Base-by-base conservation (phyloP, 2,113 vertebrate genomes). In the Serinus canaria region DNA sequence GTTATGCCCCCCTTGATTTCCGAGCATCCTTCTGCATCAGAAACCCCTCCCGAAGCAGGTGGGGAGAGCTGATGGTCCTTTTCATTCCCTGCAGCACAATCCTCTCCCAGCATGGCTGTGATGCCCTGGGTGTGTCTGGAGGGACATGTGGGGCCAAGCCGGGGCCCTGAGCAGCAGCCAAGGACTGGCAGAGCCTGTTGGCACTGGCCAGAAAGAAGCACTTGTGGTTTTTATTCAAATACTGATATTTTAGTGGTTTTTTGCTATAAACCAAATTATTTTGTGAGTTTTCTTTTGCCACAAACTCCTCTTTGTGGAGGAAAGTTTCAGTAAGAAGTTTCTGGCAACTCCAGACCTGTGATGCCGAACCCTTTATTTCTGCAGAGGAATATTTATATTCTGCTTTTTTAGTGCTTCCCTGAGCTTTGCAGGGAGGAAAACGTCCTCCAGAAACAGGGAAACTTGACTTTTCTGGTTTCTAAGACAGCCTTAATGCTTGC, bases 171-270 rank as follows among this genome's bases (percentile, higher is more conserved):
- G 68, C 68, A 10, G 6, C 63, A 46, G 89, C 68, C 84, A 63
- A 74, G 74, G 33, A 3, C 70, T 70, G 82, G 21, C 46, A 46
- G 44, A 73, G 73, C 81, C 84, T 3, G 0, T 11, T 4, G 30
- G 41, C 1, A 17, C 60, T 17, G 31, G 41, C 69, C 69, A 49
- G 56, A 53, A 75, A 75, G 52, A 2, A 5, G 21, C 33, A 43
- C 13, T 83, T 21, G 20, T 47, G 63, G 25, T 19, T 80, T 79
- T 53, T 46, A 24, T 37, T 91, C 30, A 19, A 66, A 75, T 8
- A 15, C 0, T 0, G 18, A 3, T 21, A 3, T 33, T 56, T 21
- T 55, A 47, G 21, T 11, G 6, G 6, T 41, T 31, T 33, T 46
- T 72, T 70, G 4, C 2, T 49, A 2, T 23, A 9, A 43, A 66